These are phyloP conservation scores for Penelope pileata DNA, from an alignment of 2,113 vertebrate genomes.

Conservation along the genomic window DNA sequence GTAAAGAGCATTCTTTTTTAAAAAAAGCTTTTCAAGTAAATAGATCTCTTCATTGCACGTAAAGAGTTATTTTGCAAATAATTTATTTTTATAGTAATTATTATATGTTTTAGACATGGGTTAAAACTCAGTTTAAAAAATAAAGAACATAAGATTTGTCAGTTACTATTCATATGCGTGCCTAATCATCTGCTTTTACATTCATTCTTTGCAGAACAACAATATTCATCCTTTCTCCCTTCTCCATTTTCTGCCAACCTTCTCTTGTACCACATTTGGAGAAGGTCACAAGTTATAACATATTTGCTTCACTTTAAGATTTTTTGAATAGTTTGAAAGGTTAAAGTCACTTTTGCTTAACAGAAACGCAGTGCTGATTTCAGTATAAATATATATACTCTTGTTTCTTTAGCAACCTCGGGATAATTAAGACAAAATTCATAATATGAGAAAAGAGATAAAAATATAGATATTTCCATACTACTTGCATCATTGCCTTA, in stretches of 20 bases:
- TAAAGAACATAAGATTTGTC: not conserved
- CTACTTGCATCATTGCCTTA: not conserved
- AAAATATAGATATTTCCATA: not conserved
- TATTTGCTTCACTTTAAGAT: not conserved
- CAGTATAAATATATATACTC: not conserved
- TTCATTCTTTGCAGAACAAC: not conserved
- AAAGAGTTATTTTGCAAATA: not conserved
- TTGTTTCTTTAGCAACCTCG: not conserved
- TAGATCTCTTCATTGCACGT: not conserved
- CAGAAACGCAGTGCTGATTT: not conserved
- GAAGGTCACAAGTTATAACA: not conserved
- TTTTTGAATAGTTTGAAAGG: not conserved
- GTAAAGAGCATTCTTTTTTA: not conserved
- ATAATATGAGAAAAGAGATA: not conserved
- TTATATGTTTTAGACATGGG: not conserved
- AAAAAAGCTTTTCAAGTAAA: not conserved
- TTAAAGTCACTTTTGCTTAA: not conserved
- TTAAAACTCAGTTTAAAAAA: not conserved
- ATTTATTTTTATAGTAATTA: not conserved
- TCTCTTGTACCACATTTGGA: not conserved
- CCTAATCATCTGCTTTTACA: not conserved
- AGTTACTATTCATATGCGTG: not conserved
- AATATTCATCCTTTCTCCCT: not conserved
- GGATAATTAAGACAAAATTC: not conserved
- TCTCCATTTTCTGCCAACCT: not conserved